A percentile compares a stretch with the other conserved stretches of the same genome.
Evolutionary conservation across 53 echinoderm and acorn worm genomes (phyloP).

Genomic region (Echinometra lucunter): DNA sequence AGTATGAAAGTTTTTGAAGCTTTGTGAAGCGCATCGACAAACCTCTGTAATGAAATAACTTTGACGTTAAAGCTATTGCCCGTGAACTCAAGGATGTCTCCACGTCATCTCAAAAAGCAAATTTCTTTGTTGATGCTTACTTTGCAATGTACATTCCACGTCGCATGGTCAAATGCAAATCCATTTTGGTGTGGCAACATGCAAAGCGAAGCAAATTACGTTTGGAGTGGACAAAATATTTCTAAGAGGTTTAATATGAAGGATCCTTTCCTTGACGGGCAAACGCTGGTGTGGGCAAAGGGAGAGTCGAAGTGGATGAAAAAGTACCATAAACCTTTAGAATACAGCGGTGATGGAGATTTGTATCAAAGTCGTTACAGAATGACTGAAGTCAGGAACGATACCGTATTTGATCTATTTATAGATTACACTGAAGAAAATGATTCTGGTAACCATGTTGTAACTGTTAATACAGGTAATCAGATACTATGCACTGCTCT

Average conservation of each 20-base stretch:
- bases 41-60: not conserved
- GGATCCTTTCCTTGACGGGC: not conserved
- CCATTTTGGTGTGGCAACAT: not conserved
- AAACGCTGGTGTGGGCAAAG: not conserved
- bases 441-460: constrained; percentile 14
- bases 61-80: not conserved
- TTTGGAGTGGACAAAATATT: not conserved
- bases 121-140: not conserved
- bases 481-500: not conserved
- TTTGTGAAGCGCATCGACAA: too few relatives aligned
- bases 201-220: not conserved
- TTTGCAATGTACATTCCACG: not conserved
- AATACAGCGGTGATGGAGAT: not conserved
- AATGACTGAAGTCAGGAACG: not conserved
- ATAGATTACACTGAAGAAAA: not conserved
- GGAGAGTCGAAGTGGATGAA: not conserved
- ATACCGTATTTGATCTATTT: not conserved
- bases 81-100: not conserved
- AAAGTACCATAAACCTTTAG: not conserved
- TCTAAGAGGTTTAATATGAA: not conserved
- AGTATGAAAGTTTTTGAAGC: too few relatives aligned
- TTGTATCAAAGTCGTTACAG: not conserved
- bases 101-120: not conserved
- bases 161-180: not conserved
- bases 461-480: not conserved